Base-by-base conservation (phyloP, 2,113 vertebrate species). In the Siphamia tubifer region DNA sequence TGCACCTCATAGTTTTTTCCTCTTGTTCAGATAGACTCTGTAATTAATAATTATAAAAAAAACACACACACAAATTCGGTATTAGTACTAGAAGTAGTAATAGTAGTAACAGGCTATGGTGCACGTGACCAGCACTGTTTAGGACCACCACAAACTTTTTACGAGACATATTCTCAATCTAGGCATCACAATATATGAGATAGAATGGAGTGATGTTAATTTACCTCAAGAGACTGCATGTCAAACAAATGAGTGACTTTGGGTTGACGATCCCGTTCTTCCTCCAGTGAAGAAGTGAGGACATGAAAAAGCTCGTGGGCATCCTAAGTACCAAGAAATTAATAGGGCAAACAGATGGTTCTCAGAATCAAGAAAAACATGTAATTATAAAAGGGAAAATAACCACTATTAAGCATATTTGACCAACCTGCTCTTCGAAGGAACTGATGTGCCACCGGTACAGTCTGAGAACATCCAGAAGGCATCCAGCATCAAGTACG, bases 371-470 rank as follows among this genome's bases (percentile, higher is more conserved):
- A 0, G 25, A 42, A 43, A 13, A 15, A 31, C 32, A 9, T 16
- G 47, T 10, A 6, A 3, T 30, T 4, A 53, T 7, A 40, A 11
- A 19, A 2, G 5, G 13, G 38, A 15, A 44, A 27, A 28, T 11
- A 12, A 10, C 1, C 1, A 58, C 3, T 28, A 0, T 13, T n/a
- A 11, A 40, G 15, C 8, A 25, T 43, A 4, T 35, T 3, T 17
- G 17, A 72, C 61, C 78, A 54, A 97, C 98, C 96, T 99, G 97
- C 72, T 99, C 98, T 88, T 99, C 98, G 70, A 96, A 99, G 0
- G 95, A 97, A 28, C 95, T 98, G 58, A 99, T 99, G 77, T 99
- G 96, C 97, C 98, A 99, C 42, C 96, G 90, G 85, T 98, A 94
- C 61, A 94, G 78, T 66, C 96, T 82, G 16, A 99, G 81, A 27